phyloP scores from a whole-genome alignment of 2,113 vertebrate genomes.

The Empidonax traillii region DNA sequence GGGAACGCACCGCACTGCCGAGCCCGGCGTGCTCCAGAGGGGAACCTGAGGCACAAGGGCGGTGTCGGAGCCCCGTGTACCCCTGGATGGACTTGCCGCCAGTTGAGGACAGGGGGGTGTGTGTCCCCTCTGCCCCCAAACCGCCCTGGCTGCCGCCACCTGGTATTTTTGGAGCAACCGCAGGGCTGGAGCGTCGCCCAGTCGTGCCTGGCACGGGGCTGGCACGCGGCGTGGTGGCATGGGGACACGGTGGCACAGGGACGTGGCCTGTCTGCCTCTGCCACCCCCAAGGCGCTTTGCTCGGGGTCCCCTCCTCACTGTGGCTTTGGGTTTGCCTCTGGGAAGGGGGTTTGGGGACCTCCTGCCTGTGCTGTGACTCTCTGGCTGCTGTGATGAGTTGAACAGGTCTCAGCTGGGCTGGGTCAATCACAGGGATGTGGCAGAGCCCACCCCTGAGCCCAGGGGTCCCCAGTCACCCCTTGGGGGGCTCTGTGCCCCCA shows the following conservation, averaged over 20 bases:
- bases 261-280: rapidly evolving
- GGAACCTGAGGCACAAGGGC: not conserved
- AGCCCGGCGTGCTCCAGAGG: rapidly evolving
- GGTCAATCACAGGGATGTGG: not conserved
- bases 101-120: not conserved
- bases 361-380: too few relatives aligned
- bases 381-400: not conserved
- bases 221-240: not conserved
- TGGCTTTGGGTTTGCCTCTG: not conserved
- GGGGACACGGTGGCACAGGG: not conserved
- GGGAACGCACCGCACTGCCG: not conserved
- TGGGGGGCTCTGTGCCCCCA: not conserved
- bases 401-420: not conserved
- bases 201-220: constrained; percentile 13
- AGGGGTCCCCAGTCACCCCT: rapidly evolving
- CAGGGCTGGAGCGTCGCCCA: not conserved
- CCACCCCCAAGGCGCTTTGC: rapidly evolving
- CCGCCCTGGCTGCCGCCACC: not conserved
- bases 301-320: not conserved
- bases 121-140: not conserved
- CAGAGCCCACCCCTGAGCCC: not conserved
- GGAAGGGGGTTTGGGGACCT: not conserved
- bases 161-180: not conserved
- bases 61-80: not conserved
- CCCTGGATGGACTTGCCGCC: rapidly evolving